Conservation (phyloP, 2,797 vertebrate species). For the Lepilemur septentrionalis region DNA sequence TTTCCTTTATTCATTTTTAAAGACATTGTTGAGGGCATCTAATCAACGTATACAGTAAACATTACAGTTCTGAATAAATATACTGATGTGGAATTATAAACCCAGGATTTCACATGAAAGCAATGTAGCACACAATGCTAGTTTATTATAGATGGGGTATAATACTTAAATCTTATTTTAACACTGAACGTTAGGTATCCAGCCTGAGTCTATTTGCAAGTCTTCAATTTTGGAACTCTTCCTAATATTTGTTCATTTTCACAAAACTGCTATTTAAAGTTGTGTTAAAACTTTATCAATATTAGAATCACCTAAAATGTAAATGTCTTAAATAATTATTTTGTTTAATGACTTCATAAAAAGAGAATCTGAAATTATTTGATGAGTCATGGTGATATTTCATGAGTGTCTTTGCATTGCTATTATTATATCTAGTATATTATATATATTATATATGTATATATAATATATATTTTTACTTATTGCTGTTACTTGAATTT, state of each 20-base stretch:
- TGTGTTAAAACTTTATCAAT: background rate
- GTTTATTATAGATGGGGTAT: background rate
- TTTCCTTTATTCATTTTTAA: constrained; percentile 8
- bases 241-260: background rate
- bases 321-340: background rate
- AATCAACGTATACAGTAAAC: background rate
- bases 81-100: background rate
- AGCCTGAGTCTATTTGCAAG: background rate
- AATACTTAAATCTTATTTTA: background rate
- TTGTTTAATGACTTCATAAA: background rate
- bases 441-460: background rate
- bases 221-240: background rate
- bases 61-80: background rate
- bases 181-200: background rate
- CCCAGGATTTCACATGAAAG: background rate
- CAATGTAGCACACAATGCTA: background rate
- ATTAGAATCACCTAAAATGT: background rate
- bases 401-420: background rate
- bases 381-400: background rate
- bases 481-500: background rate
- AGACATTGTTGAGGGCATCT: background rate
- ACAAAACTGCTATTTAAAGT: background rate
- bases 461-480: background rate
- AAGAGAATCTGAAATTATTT: background rate
- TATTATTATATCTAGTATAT: background rate